These are phyloP conservation scores for Aspiorhynchus laticeps DNA, from an alignment of 2,113 vertebrate genomes.

Conservation along the genomic window DNA sequence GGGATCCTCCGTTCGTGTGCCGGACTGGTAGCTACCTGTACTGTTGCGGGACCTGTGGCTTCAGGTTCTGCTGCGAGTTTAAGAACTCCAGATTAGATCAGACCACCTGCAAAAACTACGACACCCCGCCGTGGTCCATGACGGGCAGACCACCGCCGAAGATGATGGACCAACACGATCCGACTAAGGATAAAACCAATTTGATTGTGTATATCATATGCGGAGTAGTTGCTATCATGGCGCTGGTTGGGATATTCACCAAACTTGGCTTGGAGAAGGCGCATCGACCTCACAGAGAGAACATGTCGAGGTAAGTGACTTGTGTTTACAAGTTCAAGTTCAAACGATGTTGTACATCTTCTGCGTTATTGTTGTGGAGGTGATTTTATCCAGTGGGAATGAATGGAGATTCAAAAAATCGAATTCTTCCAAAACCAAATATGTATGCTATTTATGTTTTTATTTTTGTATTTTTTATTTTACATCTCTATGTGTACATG, in stretches of 20 bases:
- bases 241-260: conserved; percentile 98
- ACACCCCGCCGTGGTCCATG: conserved; percentile 94
- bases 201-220: conserved; percentile 99
- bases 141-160: conserved; percentile 90
- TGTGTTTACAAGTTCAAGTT: neutral
- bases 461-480: too few relatives aligned
- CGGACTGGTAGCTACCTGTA: conserved; percentile 94
- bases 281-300: conserved; percentile 95
- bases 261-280: conserved; percentile 98
- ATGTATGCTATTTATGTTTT: too few relatives aligned
- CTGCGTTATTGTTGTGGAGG: neutral
- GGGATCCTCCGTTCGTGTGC: conserved; percentile 96
- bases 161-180: conserved; percentile 88
- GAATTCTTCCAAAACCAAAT: neutral
- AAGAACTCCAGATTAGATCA: conserved; percentile 92
- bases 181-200: conserved; percentile 98
- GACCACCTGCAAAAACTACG: conserved; percentile 95
- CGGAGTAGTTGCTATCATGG: conserved; percentile 98
- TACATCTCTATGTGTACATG: neutral
- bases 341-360: neutral
- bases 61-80: conserved; percentile 97
- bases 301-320: conserved; percentile 91
- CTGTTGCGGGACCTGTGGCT: conserved; percentile 99
- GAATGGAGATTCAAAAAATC: neutral
- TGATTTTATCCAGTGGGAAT: neutral